Conservation (phyloP, 2,113 vertebrate species). For the Stigmatopora nigra region DNA sequence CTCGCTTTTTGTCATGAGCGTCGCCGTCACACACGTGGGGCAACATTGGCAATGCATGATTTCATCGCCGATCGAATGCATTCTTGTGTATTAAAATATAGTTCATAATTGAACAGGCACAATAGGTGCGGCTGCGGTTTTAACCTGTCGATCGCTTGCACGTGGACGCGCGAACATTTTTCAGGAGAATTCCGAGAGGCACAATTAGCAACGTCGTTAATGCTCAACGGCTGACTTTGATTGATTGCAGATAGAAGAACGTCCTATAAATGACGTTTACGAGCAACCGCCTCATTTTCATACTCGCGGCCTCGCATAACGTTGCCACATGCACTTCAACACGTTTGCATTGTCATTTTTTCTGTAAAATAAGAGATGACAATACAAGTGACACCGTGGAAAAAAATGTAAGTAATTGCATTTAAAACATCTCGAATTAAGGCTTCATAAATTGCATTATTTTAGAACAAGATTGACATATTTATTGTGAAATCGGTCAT, state of each 20-base stretch:
- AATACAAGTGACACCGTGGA: too few relatives aligned
- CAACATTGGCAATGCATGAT: constrained; percentile 14
- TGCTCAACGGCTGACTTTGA: background rate
- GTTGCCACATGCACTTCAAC: background rate
- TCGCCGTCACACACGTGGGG: constrained; percentile 24
- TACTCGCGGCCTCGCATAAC: background rate
- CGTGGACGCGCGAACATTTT: background rate
- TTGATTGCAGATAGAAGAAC: background rate
- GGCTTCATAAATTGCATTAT: too few relatives aligned
- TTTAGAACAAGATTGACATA: too few relatives aligned
- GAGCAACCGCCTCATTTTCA: background rate
- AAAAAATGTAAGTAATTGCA: too few relatives aligned
- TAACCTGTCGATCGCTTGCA: background rate
- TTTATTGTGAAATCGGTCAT: too few relatives aligned
- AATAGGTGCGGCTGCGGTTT: too few relatives aligned
- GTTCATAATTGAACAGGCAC: too few relatives aligned
- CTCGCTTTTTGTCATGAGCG: constrained; percentile 17
- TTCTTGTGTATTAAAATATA: background rate
- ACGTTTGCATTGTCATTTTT: background rate
- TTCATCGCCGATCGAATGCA: background rate
- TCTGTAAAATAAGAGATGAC: too few relatives aligned
- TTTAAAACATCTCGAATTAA: too few relatives aligned
- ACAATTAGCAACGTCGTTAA: background rate
- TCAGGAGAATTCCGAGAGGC: background rate
- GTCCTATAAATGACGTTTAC: background rate